These are phyloP conservation scores for Cepaea hortensis DNA, from an alignment of 2,888 invertebrate genomes.

Conservation along the genomic window DNA sequence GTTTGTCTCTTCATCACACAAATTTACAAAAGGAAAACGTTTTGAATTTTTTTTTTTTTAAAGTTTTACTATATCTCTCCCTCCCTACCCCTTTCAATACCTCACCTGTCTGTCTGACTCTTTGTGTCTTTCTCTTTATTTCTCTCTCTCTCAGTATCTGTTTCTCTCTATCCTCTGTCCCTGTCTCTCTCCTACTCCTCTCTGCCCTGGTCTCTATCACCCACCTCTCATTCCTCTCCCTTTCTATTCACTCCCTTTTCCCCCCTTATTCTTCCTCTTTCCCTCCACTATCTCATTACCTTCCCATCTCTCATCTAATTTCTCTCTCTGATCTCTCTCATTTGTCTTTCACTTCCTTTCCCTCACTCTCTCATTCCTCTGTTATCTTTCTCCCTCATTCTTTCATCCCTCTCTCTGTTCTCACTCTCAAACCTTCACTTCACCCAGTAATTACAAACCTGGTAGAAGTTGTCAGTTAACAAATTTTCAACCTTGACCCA, in stretches of 20 bases:
- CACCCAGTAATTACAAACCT: conserved; percentile 72
- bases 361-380: no score
- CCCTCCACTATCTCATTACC: background rate
- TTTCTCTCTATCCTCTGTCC: background rate
- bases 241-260: background rate
- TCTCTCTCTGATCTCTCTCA: background rate
- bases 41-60: no score
- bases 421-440: no score
- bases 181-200: background rate
- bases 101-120: background rate
- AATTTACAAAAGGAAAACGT: no score
- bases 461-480: conserved; percentile 94
- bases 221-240: background rate
- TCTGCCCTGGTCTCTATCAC: no score
- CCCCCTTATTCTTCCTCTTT: background rate
- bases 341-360: no score
- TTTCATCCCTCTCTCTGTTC: no score
- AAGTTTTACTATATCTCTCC: background rate
- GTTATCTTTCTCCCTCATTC: no score
- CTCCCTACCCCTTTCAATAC: background rate
- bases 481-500: conserved; percentile 96
- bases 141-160: background rate
- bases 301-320: background rate
- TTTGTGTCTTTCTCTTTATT: background rate
- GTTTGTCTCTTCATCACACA: no score